Base-by-base conservation (phyloP, 2,113 vertebrate genomes). In the Ptilorrhoa leucosticta region DNA sequence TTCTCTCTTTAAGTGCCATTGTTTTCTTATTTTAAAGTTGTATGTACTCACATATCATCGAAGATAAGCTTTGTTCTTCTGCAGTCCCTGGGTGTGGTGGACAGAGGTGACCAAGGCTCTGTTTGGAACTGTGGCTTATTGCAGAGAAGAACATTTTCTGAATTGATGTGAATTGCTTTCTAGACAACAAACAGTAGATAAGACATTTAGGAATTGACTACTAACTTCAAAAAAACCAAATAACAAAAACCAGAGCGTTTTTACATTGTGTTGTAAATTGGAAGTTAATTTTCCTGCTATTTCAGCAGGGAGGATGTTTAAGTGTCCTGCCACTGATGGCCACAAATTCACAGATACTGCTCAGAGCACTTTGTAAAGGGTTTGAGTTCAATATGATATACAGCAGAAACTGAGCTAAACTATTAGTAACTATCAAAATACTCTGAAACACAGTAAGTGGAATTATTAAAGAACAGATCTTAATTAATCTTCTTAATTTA, bases 31-130 rank as follows among this genome's bases (percentile, higher is more conserved):
- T 47, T 70, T 71, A 24, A 81, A 90, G 66, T 35, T 8, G 37
- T 50, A 56, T 39, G 40, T 92, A 98, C 98, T 98, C 87, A 98
- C 98, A 98, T 98, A 47, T 98, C 97, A 93, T 98, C 98, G n/a
- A 98, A 97, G 81, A 98, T 35, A 58, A 98, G 97, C 70, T 98
- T 98, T 89, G 98, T 96, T 93, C 97, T 98, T 95, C 98, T 98
- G 96, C 97, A 97, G 82, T 98, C 98, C 76, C 96, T 98, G 93
- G 97, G 97, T 63, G 96, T 57, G 20, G 83, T 96, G 81, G 97
- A 94, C 56, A 97, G 77, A 69, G 98, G 97, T 73, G 97, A 98
- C 98, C 98, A 98, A 10, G 96, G 85, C 65, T 98, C 97, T 37
- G 97, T 97, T 69, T 98, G 98, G 27, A 93, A 96, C 77, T 97